Percentiles rank a stretch among this genome's conserved stretches.
Evolutionary conservation across 2,888 invertebrate genomes (phyloP).

Genomic region (Drosophila villosipedis): DNA sequence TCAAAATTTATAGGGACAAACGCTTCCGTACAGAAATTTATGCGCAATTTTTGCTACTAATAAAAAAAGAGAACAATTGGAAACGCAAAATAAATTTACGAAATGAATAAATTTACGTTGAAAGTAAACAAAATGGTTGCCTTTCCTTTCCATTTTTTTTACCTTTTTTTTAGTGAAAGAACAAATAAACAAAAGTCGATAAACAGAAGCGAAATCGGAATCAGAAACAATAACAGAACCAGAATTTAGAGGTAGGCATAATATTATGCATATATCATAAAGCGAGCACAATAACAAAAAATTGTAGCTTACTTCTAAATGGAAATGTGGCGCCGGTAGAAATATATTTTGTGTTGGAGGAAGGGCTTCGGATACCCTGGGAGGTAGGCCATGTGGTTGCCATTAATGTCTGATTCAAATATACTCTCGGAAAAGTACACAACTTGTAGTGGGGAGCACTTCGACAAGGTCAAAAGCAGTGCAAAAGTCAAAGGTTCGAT

Average conservation of each 20-base stretch:
- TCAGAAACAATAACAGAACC: constrained; percentile 10
- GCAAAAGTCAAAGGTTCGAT: neutral
- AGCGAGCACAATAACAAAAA: constrained; percentile 25
- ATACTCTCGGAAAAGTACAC: neutral
- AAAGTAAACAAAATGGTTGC: constrained; percentile 40
- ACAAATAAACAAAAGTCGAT: constrained; percentile 38
- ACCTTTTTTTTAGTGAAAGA: constrained; percentile 1
- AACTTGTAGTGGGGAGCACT: neutral
- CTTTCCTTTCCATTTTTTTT: constrained; percentile 1
- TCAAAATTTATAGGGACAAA: neutral
- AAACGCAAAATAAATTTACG: constrained; percentile 23
- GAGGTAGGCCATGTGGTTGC: neutral
- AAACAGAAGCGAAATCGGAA: constrained; percentile 20
- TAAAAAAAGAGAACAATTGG: neutral
- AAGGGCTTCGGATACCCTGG: neutral
- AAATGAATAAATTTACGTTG: constrained; percentile 48
- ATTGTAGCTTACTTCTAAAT: constrained; percentile 10
- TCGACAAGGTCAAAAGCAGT: neutral
- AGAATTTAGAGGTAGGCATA: constrained; percentile 9
- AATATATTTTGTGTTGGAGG: constrained; percentile 16
- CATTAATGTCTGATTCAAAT: neutral
- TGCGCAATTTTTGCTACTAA: constrained; percentile 37
- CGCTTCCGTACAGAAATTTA: constrained; percentile 14
- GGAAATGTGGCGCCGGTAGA: constrained; percentile 47
- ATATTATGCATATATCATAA: constrained; percentile 38